A percentile compares a stretch with the other conserved stretches of the same genome.
Conservation (phyloP, 2,888 invertebrate genomes). For the Plutella xylostella region DNA sequence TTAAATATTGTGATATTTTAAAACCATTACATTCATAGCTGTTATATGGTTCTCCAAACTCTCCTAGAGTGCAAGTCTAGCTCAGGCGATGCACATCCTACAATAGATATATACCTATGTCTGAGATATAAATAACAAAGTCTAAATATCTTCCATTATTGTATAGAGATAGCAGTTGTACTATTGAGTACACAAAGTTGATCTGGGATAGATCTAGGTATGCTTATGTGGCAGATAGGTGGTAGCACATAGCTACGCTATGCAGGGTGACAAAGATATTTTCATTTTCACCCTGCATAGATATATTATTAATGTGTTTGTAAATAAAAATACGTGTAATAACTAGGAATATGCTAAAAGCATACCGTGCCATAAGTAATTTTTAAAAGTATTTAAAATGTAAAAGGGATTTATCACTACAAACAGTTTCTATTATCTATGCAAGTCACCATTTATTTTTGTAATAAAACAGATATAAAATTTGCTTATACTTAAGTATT, state of each 20-base stretch:
- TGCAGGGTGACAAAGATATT: too few relatives aligned
- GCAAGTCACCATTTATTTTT: too few relatives aligned
- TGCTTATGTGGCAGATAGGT: background rate
- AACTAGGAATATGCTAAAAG: conserved; percentile 46
- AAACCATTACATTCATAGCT: conserved; percentile 23
- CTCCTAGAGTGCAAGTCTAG: too few relatives aligned
- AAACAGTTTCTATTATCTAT: too few relatives aligned
- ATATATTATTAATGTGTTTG: conserved; percentile 9
- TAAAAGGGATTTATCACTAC: conserved; percentile 17
- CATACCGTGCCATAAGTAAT: conserved; percentile 66
- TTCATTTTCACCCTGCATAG: too few relatives aligned
- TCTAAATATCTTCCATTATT: conserved; percentile 44
- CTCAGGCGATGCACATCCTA: too few relatives aligned
- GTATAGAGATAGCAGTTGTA: conserved; percentile 15
- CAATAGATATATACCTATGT: too few relatives aligned
- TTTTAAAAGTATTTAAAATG: conserved; percentile 38
- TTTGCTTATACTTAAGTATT: too few relatives aligned
- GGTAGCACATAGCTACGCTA: too few relatives aligned
- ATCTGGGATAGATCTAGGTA: conserved; percentile 14
- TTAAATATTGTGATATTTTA: conserved; percentile 56
- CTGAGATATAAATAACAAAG: conserved; percentile 20
- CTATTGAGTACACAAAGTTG: conserved; percentile 25
- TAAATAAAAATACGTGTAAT: conserved; percentile 39
- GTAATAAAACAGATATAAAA: too few relatives aligned
- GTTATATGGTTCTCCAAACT: too few relatives aligned